Conservation (phyloP, 2,113 vertebrate species). For the Crotalus horridus region DNA sequence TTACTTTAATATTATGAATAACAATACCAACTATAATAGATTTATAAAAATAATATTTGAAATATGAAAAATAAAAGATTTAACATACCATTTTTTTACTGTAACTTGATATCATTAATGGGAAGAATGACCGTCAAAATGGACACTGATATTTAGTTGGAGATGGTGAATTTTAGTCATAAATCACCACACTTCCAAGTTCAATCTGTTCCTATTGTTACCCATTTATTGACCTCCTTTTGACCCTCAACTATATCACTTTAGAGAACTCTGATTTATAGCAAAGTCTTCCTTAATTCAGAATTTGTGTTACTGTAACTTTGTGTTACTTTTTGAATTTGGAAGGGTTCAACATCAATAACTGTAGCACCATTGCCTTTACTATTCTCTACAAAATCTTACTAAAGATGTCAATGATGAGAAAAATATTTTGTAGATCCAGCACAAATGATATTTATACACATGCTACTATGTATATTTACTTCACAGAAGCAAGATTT, state of each 20-base stretch:
- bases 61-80: neutral
- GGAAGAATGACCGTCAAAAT: neutral
- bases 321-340: neutral
- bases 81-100: neutral
- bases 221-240: neutral
- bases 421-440: neutral
- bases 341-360: neutral
- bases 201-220: neutral
- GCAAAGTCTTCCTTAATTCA: neutral
- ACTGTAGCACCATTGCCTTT: neutral
- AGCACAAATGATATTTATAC: too few species aligned
- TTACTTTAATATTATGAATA: neutral
- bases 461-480: neutral
- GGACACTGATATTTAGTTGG: neutral
- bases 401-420: neutral
- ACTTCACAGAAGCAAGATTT: neutral
- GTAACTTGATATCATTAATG: neutral
- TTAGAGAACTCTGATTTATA: neutral
- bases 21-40: neutral
- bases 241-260: neutral
- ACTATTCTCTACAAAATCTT: neutral
- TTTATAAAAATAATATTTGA: neutral
- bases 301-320: neutral
- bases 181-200: neutral
- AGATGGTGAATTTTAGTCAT: neutral